Conservation (phyloP, 1,140 invertebrate species). For the Papilio dardanus region DNA sequence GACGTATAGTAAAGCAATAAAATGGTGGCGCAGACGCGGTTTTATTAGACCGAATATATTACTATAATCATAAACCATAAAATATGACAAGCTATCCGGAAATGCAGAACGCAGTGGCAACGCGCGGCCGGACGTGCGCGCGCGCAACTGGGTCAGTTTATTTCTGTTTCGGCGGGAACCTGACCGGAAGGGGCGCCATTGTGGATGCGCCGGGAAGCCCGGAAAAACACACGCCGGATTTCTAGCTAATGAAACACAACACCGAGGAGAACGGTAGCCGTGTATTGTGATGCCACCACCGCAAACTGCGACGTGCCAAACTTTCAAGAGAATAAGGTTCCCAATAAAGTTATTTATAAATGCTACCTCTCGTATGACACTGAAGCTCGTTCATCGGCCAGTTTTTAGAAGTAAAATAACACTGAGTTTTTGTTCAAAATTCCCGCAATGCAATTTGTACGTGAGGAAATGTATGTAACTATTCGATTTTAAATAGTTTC, state of each 20-base stretch:
- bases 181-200: constrained; percentile 78
- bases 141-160: constrained; percentile 79
- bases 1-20: neutral
- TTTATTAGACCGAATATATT: constrained; percentile 24
- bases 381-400: neutral
- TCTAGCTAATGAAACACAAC: constrained; percentile 78
- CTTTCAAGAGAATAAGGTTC: constrained; percentile 22
- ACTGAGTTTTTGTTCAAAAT: constrained; percentile 47
- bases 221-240: constrained; percentile 75
- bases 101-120: constrained; percentile 65
- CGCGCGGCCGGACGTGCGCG: constrained; percentile 72
- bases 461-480: constrained; percentile 53
- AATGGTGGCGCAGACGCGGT: constrained; percentile 1
- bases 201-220: constrained; percentile 76
- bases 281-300: constrained; percentile 53
- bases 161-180: constrained; percentile 81
- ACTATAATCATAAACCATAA: constrained; percentile 72
- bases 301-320: constrained; percentile 45
- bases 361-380: neutral
- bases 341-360: constrained; percentile 13
- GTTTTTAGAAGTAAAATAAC: constrained; percentile 63
- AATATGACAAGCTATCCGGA: constrained; percentile 77
- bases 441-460: constrained; percentile 51
- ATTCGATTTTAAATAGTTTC: constrained; percentile 50
- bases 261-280: constrained; percentile 61